Base-by-base conservation (phyloP, 2,113 vertebrate species). In the Xerus inauris region DNA sequence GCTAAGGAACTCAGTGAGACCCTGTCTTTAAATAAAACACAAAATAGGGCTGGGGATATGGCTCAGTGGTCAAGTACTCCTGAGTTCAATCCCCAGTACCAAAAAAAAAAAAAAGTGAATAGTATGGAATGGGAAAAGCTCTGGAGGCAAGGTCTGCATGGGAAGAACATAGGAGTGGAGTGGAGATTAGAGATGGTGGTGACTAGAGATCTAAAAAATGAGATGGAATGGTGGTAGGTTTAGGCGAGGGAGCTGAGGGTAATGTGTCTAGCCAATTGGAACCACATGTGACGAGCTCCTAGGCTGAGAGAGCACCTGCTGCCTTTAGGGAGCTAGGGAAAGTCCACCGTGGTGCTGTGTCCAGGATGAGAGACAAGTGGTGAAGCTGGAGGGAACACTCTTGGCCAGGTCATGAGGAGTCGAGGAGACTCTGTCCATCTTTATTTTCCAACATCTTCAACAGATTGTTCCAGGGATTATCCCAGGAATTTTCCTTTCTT, bases 391-490 rank as follows among this genome's bases (percentile, higher is more conserved):
- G 35, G 71, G 75, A 20, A 20, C 67, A 6, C 49, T 6, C 0
- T 19, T 80, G 62, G 51, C 49, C 11, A 1, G 45, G 22, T 69
- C 38, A 16, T 6, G 59, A 8, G 30, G 57, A 45, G 32, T 45
- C 2, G 0, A 1, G 30, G 49, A 79, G 42, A 59, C 88, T 26
- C 1, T 22, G 10, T 54, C 77, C 22, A 35, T 38, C 26, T 86
- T 85, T 45, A 40, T 91, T 73, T 69, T 54, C 72, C 22, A 88
- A 45, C 49, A 80, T 93, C 69, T 93, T 77, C 24, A 86, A 49
- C 35, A 28, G 45, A 7, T 76, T 51, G 19, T 59, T 64, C 65
- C 62, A 20, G 54, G 54, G 19, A 57, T 6, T 57, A 57, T 22
- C 54, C 30, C 20, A 57, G 6, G 57, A 28, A 19, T 64, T 91